Percentiles rank a stretch among this genome's conserved stretches.
phyloP scores from a whole-genome alignment of 2,888 invertebrate genomes.

The Panzeria rudis region DNA sequence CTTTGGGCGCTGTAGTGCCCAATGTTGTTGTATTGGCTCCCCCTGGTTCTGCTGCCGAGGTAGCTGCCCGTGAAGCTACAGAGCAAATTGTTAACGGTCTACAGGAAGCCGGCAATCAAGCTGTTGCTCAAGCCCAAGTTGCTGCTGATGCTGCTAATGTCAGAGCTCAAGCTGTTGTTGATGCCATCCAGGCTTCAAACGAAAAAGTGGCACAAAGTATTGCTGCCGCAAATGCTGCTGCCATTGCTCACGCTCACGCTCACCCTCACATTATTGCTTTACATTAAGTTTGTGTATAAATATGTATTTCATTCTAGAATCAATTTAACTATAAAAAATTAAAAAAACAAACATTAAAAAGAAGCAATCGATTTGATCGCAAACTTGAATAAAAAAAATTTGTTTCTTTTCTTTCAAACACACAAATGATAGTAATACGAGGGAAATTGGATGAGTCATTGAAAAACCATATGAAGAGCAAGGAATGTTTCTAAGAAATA shows the following conservation, averaged over 20 bases:
- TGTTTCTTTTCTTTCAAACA: background rate
- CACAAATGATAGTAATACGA: background rate
- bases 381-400: background rate
- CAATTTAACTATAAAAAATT: background rate
- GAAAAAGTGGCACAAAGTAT: conserved; percentile 67
- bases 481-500: too few relatives aligned
- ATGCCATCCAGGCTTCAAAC: conserved; percentile 48
- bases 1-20: conserved; percentile 45
- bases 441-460: too few relatives aligned
- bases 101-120: conserved; percentile 64
- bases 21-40: conserved; percentile 58
- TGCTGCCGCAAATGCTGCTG: conserved; percentile 50
- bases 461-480: too few relatives aligned
- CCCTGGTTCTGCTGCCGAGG: conserved; percentile 45
- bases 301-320: background rate
- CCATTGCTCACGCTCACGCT: conserved; percentile 73
- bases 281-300: background rate
- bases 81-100: conserved; percentile 48
- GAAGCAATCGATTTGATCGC: background rate
- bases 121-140: conserved; percentile 59
- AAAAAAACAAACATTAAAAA: background rate
- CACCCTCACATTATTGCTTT: conserved; percentile 48
- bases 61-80: conserved; percentile 69
- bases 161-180: conserved; percentile 75
- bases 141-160: conserved; percentile 72